Conservation (phyloP, 2,113 vertebrate genomes). For the Labeo rohita region DNA sequence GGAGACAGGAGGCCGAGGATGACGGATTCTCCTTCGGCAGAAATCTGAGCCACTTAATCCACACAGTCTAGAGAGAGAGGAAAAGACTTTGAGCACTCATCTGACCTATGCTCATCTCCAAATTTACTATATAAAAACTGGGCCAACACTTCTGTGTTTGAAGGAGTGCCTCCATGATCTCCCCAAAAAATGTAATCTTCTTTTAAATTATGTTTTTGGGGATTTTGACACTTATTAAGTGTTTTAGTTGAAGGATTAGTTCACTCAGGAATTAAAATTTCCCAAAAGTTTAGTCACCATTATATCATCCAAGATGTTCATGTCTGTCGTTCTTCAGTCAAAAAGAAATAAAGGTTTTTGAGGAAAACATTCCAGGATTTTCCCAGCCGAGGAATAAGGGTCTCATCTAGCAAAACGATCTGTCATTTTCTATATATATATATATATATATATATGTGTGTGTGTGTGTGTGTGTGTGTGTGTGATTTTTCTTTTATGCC, state of each 20-base stretch:
- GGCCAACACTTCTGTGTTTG: not conserved
- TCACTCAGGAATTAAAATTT: too few relatives aligned
- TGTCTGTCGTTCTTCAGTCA: too few relatives aligned
- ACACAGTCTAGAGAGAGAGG: not conserved
- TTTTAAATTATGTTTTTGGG: not conserved
- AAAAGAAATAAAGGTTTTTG: too few relatives aligned
- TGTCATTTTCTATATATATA: too few relatives aligned
- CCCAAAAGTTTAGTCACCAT: too few relatives aligned
- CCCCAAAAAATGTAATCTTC: not conserved
- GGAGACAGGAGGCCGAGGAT: conserved; percentile 37
- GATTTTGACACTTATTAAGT: not conserved
- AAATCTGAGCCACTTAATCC: conserved; percentile 25
- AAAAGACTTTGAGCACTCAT: conserved; percentile 43
- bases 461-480: too few relatives aligned
- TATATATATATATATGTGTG: too few relatives aligned
- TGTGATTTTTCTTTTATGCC: too few relatives aligned
- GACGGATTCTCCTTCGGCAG: conserved; percentile 41
- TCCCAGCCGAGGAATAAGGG: too few relatives aligned
- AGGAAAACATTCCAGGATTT: too few relatives aligned
- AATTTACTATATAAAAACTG: conserved; percentile 20
- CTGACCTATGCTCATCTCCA: conserved; percentile 65
- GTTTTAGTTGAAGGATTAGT: not conserved
- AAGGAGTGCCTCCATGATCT: not conserved
- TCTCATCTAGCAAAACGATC: too few relatives aligned
- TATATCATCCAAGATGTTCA: too few relatives aligned